Base-by-base conservation (phyloP, 2,797 vertebrate genomes). In the Acanthopagrus latus region DNA sequence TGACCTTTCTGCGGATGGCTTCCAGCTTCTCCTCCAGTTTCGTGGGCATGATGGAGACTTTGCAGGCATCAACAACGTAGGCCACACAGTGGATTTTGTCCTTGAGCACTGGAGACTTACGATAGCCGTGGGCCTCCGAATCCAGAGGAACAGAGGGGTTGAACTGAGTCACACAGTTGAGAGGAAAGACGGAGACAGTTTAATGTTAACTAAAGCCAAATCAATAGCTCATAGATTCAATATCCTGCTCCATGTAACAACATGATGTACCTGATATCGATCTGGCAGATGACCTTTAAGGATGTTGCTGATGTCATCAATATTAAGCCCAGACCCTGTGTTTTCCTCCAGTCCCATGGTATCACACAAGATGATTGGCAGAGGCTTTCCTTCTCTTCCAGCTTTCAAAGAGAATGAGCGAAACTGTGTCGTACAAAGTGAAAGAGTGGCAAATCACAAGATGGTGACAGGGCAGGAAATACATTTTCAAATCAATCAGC, bases 311-410 rank as follows among this genome's bases (percentile, higher is more conserved):
- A 94, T 70, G 74, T 95, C 93, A 0, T 93, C 88, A 1, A 89
- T 50, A 9, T 91, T 72, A 65, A 94, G 64, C 56, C 94, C 94
- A 3, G 78, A 66, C 52, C 83, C 92, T 4, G 55, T 62, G 52
- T 29, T 80, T 50, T 94, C 92, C 82, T 94, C 94, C 66, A 95
- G 43, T 71, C 93, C 93, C 93, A 95, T 94, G 11, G 93, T 94
- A 56, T 95, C 94, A 76, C 93, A 94, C 25, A 95, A 66, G 48
- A 92, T 56, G 59, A 95, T 60, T 0, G 93, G 90, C 72, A 93
- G 70, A 6, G 73, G 64, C 60, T 88, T 87, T 50, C 93, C 91
- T 2, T 38, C 65, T n/a, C 82, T 73, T 18, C 90, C 88, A 27
- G 38, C 84, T 80, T 86, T 93, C 47, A 95, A 0, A 0, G 82